Evolutionary conservation across 2,797 vertebrate species (phyloP), one percentile per base, ranked within the genome.

Genomic region (Leucoraja ocellata): DNA sequence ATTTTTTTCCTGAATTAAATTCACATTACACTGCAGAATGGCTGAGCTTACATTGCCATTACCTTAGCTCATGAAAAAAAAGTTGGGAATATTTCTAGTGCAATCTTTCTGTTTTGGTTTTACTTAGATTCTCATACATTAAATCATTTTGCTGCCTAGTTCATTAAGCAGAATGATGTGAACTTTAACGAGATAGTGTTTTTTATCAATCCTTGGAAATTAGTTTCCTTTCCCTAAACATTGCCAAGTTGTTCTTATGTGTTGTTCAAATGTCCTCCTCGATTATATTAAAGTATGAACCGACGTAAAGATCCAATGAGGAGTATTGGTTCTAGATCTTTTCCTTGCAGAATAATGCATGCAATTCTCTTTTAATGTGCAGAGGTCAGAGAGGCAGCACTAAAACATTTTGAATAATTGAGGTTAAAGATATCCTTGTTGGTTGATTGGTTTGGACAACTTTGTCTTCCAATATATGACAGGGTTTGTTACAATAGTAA

Each of bases 31-130:
- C 32, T 91, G 63, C 65, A 71, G 32, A 39, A 18, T 71, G 3
- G 16, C 18, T 39, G 32, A 39, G 71, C 23, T 92, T 76, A 28
- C 6, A 63, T 76, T 92, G 73, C 32, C 23, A 91, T 21, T 0
- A 46, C 46, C 25, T 58, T 92, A 76, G 90, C 71, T 92, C 36
- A 76, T 23, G 63, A 88, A 74, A 91, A 91, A 92, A 54, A 58
- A 1, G 10, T 25, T 92, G 46, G 36, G 76, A 25, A 46, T 71
- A 14, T 39, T 91, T 91, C 68, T 46, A 25, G 21, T 74, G 90
- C 71, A 68, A 46, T 21, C 32, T 36, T 68, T 84, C 58, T 88
- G n/a, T 63, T 84, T 84, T 61, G 9, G 28, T 76, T n/a, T 54
- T 54, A n/a, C 46, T 54, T 92, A 76, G 76, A 92, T 92, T 76